Percentiles rank a stretch among this genome's conserved stretches.
Conservation (phyloP, 92 coral and sea anemone species). For the Phenganax stokvisi region DNA sequence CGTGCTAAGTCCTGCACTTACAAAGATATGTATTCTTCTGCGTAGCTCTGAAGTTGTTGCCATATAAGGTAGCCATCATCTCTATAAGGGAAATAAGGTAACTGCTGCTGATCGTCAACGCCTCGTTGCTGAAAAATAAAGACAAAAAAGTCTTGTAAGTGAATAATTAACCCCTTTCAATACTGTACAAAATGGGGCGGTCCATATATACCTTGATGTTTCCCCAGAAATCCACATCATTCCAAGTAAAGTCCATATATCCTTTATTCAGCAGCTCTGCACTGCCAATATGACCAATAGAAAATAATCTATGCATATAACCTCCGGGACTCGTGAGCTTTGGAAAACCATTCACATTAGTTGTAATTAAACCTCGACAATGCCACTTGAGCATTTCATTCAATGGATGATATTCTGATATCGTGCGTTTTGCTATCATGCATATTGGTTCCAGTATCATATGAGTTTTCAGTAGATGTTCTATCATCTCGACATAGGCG, state of each 20-base stretch:
- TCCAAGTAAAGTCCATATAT: slow-evolving; percentile 64
- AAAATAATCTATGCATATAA: slow-evolving; percentile 87
- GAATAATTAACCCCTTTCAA: no score
- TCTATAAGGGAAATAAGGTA: slow-evolving; percentile 72
- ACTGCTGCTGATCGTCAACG: slow-evolving; percentile 43
- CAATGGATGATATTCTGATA: slow-evolving; percentile 72
- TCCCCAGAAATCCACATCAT: slow-evolving; percentile 68
- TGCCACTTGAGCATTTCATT: slow-evolving; percentile 74
- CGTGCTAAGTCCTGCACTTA: no score
- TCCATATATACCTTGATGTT: slow-evolving; percentile 52
- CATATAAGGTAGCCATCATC: slow-evolving; percentile 64
- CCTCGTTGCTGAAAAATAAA: slow-evolving; percentile 57
- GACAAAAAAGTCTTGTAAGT: neutral
- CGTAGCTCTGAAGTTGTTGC: slow-evolving; percentile 46
- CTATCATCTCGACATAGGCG: slow-evolving; percentile 90
- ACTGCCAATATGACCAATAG: slow-evolving; percentile 81
- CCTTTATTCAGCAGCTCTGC: slow-evolving; percentile 63
- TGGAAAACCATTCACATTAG: slow-evolving; percentile 85
- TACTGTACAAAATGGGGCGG: no score
- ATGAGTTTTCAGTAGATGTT: slow-evolving; percentile 88
- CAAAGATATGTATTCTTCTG: slow-evolving; percentile 56
- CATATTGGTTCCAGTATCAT: slow-evolving; percentile 96
- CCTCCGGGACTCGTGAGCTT: slow-evolving; percentile 66
- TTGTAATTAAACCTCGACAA: slow-evolving; percentile 85
- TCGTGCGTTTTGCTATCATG: slow-evolving; percentile 61